Conservation (phyloP, 2,113 vertebrate genomes). For the Tenebrosternarchus preto region DNA sequence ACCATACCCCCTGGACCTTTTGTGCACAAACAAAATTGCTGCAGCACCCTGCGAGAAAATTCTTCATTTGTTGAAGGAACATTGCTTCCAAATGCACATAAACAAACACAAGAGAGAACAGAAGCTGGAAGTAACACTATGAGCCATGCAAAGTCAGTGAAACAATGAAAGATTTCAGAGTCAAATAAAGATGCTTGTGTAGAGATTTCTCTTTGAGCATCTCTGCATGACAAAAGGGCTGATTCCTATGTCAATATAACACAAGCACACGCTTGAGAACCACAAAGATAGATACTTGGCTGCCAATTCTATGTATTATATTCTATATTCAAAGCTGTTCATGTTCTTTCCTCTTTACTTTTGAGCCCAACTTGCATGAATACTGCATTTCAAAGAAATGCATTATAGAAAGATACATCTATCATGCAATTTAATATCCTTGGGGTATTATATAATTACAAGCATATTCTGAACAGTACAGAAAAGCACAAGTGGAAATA, state of each 20-base stretch:
- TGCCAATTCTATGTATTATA: background rate
- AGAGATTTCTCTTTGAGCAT: background rate
- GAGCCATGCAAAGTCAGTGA: conserved; percentile 5
- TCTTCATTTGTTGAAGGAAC: background rate
- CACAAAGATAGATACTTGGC: background rate
- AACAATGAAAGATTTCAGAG: background rate
- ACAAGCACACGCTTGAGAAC: background rate
- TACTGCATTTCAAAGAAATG: background rate
- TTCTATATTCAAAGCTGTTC: background rate
- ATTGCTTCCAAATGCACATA: background rate
- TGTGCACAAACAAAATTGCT: background rate
- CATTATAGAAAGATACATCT: background rate
- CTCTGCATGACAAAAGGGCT: background rate
- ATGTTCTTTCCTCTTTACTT: background rate
- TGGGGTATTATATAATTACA: background rate
- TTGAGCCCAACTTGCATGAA: background rate
- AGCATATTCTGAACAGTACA: background rate
- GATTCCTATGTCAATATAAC: background rate
- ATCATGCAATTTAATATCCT: background rate
- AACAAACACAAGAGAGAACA: background rate
- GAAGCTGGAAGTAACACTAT: background rate
- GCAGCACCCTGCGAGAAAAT: background rate
- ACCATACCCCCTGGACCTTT: no score
- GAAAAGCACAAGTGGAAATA: no score
- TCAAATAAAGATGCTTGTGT: background rate